Base-by-base conservation (phyloP, 2,888 invertebrate genomes). In the Drosophila atroscutellata region DNA sequence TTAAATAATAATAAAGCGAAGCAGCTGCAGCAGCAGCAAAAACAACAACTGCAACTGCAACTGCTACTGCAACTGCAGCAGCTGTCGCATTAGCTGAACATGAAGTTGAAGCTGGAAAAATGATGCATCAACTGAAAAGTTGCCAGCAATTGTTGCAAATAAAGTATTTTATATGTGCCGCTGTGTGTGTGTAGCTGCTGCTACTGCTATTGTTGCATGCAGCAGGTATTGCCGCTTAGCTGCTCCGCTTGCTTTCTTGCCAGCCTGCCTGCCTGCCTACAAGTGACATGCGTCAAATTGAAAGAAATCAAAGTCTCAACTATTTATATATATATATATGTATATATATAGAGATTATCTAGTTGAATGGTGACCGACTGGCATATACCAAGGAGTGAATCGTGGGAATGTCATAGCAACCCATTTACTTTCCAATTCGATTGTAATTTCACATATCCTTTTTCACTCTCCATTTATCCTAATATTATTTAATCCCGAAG, bases 1-100 rank as follows among this genome's bases (percentile, higher is more conserved):
- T 78, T 71, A 77, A 81, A 81, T 72, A 87, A 87, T 81, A 81
- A 87, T 87, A 75, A 86, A 70, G 69, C 60, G 52, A 63, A 75
- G 13, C 47, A 28, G 52, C 51, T 42, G 36, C 57, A 55, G 37
- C 52, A 57, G 5, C 42, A 34, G 15, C 57, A 62, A 15, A 32
- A 54, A 20, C 20, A 45, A 18, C 32, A 39, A 39, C 24, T 26
- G 37, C 52, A 54, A 18, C 30, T 37, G 45, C 67, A 57, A 18
- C 32, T 37, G 56, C 56, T 20, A 39, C 39, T 20, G 32, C 49
- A 56, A 32, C 51, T 39, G 59, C 75, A 58, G 47, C 75, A 28
- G 69, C 74, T 57, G 70, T 61, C 54, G 82, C 82, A 81, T 87
- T 78, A 77, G 82, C 80, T 81, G 67, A 39, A 78, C 81, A 75